These are phyloP conservation scores for Helostoma temminkii DNA, from an alignment of 2,797 vertebrate species.

Conservation along the genomic window DNA sequence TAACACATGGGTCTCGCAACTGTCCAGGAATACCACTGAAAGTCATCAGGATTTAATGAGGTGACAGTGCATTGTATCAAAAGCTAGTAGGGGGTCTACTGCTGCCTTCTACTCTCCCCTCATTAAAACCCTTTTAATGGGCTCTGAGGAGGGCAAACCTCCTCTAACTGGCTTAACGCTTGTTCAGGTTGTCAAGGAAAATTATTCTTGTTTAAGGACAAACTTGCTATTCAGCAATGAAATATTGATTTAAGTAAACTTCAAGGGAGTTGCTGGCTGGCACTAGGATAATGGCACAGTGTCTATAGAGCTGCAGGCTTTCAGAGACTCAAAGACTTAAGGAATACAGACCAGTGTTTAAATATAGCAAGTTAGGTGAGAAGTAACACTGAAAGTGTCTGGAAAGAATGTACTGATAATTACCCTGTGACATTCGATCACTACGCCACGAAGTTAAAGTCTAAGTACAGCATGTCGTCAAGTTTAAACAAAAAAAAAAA, in stretches of 20 bases:
- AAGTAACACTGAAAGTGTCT: slow-evolving; percentile 14
- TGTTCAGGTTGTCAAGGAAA: slow-evolving; percentile 78
- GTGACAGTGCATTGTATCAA: slow-evolving; percentile 78
- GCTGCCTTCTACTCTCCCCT: slow-evolving; percentile 65
- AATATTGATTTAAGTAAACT: slow-evolving; percentile 78
- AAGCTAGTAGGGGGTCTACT: slow-evolving; percentile 59
- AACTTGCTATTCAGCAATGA: slow-evolving; percentile 72
- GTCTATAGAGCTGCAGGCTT: slow-evolving; percentile 45
- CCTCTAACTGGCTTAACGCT: slow-evolving; percentile 60
- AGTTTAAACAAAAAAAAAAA: slow-evolving; percentile 29
- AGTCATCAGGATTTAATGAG: slow-evolving; percentile 82
- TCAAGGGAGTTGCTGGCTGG: slow-evolving; percentile 54
- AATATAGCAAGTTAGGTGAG: slow-evolving; percentile 28
- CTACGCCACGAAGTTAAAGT: not conserved
- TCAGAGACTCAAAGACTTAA: slow-evolving; percentile 17
- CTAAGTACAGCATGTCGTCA: not conserved
- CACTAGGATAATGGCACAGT: slow-evolving; percentile 34
- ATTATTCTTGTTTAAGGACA: slow-evolving; percentile 79
- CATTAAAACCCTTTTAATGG: slow-evolving; percentile 83
- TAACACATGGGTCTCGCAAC: slow-evolving; percentile 55
- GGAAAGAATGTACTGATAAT: slow-evolving; percentile 30
- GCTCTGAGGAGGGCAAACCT: slow-evolving; percentile 66
- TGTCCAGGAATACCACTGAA: slow-evolving; percentile 55
- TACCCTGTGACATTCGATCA: slow-evolving; percentile 9
- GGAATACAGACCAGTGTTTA: slow-evolving; percentile 20